Evolutionary conservation across 2,888 invertebrate species (phyloP).

Genomic region (Podabrus alpinus): DNA sequence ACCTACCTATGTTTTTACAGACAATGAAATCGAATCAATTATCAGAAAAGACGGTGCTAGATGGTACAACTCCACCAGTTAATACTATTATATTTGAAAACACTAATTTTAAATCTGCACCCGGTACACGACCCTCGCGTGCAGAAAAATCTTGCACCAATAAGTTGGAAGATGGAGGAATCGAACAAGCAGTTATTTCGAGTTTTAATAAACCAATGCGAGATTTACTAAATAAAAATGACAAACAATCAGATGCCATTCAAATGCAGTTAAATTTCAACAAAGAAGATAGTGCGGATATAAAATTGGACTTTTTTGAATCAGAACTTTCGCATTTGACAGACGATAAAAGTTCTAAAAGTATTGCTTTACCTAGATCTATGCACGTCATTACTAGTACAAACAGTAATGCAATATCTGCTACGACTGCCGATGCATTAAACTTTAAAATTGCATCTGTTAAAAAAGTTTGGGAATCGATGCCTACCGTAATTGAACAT

Average conservation of each 20-base stretch:
- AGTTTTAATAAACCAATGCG: slow-evolving; percentile 58
- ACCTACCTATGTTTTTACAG: no score
- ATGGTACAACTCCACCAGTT: slow-evolving; percentile 79
- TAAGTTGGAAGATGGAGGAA: slow-evolving; percentile 60
- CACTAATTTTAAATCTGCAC: slow-evolving; percentile 82
- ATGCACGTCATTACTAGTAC: slow-evolving; percentile 65
- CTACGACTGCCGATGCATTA: slow-evolving; percentile 81
- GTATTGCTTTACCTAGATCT: slow-evolving; percentile 60
- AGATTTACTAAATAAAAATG: slow-evolving; percentile 55
- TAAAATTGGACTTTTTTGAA: slow-evolving; percentile 92
- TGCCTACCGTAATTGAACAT: slow-evolving; percentile 71
- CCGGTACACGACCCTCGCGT: slow-evolving; percentile 59
- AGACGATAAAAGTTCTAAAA: slow-evolving; percentile 69
- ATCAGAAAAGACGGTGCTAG: slow-evolving; percentile 62
- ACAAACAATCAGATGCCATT: slow-evolving; percentile 40
- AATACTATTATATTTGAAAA: slow-evolving; percentile 91
- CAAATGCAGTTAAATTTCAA: slow-evolving; percentile 74
- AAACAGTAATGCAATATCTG: slow-evolving; percentile 71
- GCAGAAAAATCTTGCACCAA: slow-evolving; percentile 65
- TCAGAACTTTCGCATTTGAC: slow-evolving; percentile 77
- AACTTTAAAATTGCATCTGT: slow-evolving; percentile 94
- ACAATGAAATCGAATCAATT: slow-evolving; percentile 45
- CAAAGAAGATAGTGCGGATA: slow-evolving; percentile 79
- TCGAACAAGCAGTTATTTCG: slow-evolving; percentile 50
- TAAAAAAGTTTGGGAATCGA: slow-evolving; percentile 85